These are phyloP conservation scores for Ametastegia equiseti DNA, from an alignment of 2,888 invertebrate genomes.

Conservation along the genomic window DNA sequence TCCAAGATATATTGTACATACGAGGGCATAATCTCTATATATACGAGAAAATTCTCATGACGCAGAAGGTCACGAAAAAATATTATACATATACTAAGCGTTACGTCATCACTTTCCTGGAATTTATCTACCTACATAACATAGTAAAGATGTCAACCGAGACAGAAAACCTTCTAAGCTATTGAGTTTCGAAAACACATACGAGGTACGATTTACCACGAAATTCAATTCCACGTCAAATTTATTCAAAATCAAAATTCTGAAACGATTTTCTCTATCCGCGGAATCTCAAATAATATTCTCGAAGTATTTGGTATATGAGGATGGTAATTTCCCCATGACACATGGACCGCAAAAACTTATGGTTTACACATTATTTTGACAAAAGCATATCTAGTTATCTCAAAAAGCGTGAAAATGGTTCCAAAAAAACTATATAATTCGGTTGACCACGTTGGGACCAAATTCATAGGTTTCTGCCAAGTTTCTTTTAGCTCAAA, in stretches of 20 bases:
- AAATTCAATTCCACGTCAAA: not conserved
- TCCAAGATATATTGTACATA: not conserved
- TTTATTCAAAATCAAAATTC: not conserved
- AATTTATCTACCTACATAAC: not conserved
- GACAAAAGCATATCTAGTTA: not conserved
- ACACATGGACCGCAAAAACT: too few relatives aligned
- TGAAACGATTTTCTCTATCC: too few relatives aligned
- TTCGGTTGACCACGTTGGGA: too few relatives aligned
- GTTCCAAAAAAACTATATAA: too few relatives aligned
- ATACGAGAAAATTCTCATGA: not conserved
- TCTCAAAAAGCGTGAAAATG: not conserved
- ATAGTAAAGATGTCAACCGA: not conserved
- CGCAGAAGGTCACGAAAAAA: constrained; percentile 12
- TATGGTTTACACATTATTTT: not conserved
- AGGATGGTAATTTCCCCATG: too few relatives aligned
- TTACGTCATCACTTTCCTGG: constrained; percentile 7
- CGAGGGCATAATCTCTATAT: not conserved
- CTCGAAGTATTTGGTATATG: too few relatives aligned
- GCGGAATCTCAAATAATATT: too few relatives aligned
- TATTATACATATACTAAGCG: not conserved
- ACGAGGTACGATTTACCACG: not conserved
- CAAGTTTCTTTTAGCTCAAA: too few relatives aligned
- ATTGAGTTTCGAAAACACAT: not conserved
- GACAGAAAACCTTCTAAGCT: not conserved
- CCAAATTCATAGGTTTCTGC: too few relatives aligned